phyloP scores from a whole-genome alignment of 2,797 vertebrate genomes.

The Parauchenoglanis ngamensis region DNA sequence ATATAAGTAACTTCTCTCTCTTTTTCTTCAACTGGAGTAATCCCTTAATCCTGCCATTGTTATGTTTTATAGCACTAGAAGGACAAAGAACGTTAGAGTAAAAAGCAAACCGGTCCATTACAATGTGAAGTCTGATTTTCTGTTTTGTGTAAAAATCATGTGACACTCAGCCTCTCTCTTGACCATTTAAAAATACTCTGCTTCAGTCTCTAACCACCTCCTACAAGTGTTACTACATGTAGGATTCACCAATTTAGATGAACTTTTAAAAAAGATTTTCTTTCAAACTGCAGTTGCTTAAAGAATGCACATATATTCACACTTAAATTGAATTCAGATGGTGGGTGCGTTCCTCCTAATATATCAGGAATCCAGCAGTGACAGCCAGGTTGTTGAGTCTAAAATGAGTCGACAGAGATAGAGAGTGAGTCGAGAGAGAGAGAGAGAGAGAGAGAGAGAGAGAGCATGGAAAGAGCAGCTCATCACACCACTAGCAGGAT shows the following conservation, averaged over 20 bases:
- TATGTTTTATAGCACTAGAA: not conserved
- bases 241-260: not conserved
- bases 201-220: not conserved
- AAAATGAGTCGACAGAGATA: conserved; percentile 61
- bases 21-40: not conserved
- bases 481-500: conserved; percentile 53
- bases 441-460: conserved; percentile 43
- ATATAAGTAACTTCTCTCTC: not conserved
- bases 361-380: conserved; percentile 54
- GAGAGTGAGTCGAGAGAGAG: conserved; percentile 30
- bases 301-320: not conserved
- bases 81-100: not conserved
- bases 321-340: conserved; percentile 29
- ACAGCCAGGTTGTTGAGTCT: conserved; percentile 62
- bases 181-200: not conserved
- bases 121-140: not conserved
- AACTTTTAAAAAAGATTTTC: not conserved
- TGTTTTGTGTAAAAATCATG: not conserved
- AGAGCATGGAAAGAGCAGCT: conserved; percentile 50
- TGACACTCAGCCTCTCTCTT: not conserved
- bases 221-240: not conserved
- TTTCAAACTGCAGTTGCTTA: not conserved
- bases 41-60: not conserved
- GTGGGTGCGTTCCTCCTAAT: conserved; percentile 35
- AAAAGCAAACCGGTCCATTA: not conserved